Conservation (phyloP, 2,113 vertebrate species). For the Nannospalax galili region DNA sequence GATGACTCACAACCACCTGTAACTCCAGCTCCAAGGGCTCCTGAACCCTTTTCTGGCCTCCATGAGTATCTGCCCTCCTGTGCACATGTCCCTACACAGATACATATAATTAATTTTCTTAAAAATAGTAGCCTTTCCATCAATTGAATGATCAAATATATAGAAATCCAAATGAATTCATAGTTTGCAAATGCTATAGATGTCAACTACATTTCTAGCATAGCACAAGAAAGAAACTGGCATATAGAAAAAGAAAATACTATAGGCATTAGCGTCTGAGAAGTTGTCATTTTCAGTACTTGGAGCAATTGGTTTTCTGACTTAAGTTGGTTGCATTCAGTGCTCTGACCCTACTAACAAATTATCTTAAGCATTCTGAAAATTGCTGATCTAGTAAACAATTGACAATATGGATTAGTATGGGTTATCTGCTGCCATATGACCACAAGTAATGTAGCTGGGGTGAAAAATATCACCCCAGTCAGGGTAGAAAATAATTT, state of each 20-base stretch:
- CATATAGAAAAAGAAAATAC: slow-evolving; percentile 96
- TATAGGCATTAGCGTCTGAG: slow-evolving; percentile 95
- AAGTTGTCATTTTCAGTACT: slow-evolving; percentile 98
- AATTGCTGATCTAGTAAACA: slow-evolving; percentile 95
- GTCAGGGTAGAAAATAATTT: neutral
- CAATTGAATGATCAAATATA: slow-evolving; percentile 92
- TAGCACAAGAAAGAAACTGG: slow-evolving; percentile 91
- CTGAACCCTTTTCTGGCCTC: neutral
- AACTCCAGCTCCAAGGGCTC: neutral
- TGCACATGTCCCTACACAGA: neutral
- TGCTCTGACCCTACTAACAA: slow-evolving; percentile 94
- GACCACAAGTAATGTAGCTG: neutral
- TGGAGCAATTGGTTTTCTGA: slow-evolving; percentile 97
- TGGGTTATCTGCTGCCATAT: neutral
- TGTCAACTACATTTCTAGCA: slow-evolving; percentile 95
- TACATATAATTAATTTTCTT: no score
- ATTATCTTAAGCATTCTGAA: slow-evolving; percentile 98
- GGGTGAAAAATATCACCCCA: neutral
- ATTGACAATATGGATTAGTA: slow-evolving; percentile 73
- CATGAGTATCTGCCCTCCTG: neutral
- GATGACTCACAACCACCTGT: neutral
- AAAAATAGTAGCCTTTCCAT: slow-evolving; percentile 86
- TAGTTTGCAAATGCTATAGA: slow-evolving; percentile 94
- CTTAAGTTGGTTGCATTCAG: slow-evolving; percentile 95
- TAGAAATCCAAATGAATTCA: slow-evolving; percentile 96